Conservation (phyloP, 2,888 invertebrate genomes). For the Linyphia triangularis region DNA sequence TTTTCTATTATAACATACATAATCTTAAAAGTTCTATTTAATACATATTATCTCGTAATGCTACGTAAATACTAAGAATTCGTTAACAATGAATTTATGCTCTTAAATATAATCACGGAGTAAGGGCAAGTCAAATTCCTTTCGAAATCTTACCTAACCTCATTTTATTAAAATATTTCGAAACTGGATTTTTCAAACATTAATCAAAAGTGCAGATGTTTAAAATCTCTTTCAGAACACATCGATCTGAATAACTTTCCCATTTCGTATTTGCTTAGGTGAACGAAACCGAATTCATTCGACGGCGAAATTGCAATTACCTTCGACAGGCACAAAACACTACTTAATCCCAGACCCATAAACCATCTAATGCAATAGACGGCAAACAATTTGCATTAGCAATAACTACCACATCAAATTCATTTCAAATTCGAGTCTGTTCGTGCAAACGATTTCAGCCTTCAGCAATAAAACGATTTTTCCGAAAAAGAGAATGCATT, state of each 20-base stretch:
- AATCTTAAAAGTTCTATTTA: too few relatives aligned
- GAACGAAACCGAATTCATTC: not conserved
- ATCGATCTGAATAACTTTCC: not conserved
- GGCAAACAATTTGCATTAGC: not conserved
- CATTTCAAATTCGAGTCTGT: not conserved
- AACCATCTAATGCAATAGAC: not conserved
- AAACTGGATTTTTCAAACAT: not conserved
- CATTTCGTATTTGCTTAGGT: not conserved
- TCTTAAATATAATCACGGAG: too few relatives aligned
- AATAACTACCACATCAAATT: too few relatives aligned
- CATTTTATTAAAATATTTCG: too few relatives aligned
- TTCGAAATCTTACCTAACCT: too few relatives aligned
- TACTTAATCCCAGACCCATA: not conserved
- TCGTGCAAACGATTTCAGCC: not conserved
- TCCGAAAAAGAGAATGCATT: not conserved
- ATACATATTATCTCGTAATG: too few relatives aligned
- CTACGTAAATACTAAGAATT: too few relatives aligned
- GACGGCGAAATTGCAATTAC: not conserved
- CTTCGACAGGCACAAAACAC: not conserved
- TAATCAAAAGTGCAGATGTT: not conserved
- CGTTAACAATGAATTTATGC: too few relatives aligned
- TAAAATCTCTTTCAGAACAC: not conserved
- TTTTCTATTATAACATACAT: too few relatives aligned
- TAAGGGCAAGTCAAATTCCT: too few relatives aligned
- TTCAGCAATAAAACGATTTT: not conserved